Conservation (phyloP, 2,113 vertebrate species). For the Glaucidium brasilianum region DNA sequence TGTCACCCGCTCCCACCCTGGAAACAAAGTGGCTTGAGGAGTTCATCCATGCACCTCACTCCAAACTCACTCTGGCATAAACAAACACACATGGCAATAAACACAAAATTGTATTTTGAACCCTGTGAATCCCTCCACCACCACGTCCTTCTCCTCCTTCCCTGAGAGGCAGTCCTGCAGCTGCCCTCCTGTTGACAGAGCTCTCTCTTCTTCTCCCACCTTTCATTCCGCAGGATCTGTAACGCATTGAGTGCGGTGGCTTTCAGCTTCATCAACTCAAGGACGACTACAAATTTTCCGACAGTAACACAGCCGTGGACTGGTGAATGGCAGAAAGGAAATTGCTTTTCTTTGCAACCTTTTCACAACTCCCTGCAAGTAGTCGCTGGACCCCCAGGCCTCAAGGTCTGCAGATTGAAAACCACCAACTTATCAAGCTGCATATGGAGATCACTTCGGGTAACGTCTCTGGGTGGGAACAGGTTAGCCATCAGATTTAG, state of each 20-base stretch:
- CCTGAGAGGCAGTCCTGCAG: neutral
- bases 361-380: neutral
- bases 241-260: neutral
- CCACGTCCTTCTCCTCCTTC: neutral
- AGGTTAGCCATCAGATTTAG: neutral
- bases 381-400: neutral
- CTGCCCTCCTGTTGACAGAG: neutral
- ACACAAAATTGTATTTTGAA: neutral
- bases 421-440: neutral
- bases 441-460: neutral
- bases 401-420: neutral
- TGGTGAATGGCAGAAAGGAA: slow-evolving; percentile 39
- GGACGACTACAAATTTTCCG: slow-evolving; percentile 1
- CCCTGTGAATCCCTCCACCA: neutral
- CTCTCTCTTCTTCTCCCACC: neutral
- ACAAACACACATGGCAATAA: neutral
- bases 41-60: neutral
- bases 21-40: neutral
- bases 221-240: neutral
- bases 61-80: neutral
- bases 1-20: neutral
- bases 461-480: neutral
- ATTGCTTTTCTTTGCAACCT: slow-evolving; percentile 42
- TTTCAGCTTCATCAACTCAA: neutral
- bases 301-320: fast-evolving